These are phyloP conservation scores for Muricea muricata DNA, from an alignment of 92 coral and sea anemone genomes.

Conservation along the genomic window DNA sequence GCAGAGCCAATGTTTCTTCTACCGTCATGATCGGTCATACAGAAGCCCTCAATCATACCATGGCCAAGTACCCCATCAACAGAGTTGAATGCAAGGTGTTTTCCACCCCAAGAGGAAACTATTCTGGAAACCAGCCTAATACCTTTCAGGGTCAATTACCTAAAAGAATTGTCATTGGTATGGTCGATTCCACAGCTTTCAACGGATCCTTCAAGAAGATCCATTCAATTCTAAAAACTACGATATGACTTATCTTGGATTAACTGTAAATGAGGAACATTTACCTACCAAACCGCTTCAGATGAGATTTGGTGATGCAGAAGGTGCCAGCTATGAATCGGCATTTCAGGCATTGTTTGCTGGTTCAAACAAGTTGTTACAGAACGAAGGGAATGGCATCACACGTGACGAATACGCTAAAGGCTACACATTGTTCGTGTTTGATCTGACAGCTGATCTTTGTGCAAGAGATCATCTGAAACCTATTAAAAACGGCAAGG, in stretches of 20 bases:
- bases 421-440: slow-evolving; percentile 25
- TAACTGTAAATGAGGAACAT: slow-evolving; percentile 9
- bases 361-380: slow-evolving; percentile 12
- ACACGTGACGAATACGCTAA: slow-evolving; percentile 14
- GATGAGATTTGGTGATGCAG: not conserved
- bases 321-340: too few species aligned
- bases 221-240: slow-evolving; percentile 1
- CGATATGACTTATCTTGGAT: not conserved
- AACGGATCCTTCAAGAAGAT: not conserved
- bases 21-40: too few species aligned
- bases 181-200: slow-evolving; percentile 15
- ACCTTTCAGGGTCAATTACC: slow-evolving; percentile 24
- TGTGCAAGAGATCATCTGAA: slow-evolving; percentile 28
- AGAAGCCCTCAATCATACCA: not conserved
- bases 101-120: slow-evolving; percentile 11
- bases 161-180: slow-evolving; percentile 10
- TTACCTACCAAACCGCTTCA: slow-evolving; percentile 28
- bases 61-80: slow-evolving; percentile 13
- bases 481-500: slow-evolving; percentile 29
- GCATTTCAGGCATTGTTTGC: not conserved
- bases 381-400: slow-evolving; percentile 30
- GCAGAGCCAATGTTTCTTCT: too few species aligned
- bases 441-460: slow-evolving; percentile 22
- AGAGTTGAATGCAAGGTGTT: not conserved
- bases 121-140: slow-evolving; percentile 25